A percentile compares a stretch with the other conserved stretches of the same genome.
Evolutionary conservation across 2,888 invertebrate species (phyloP).

Genomic region (Zhuqinia jingwanae): DNA sequence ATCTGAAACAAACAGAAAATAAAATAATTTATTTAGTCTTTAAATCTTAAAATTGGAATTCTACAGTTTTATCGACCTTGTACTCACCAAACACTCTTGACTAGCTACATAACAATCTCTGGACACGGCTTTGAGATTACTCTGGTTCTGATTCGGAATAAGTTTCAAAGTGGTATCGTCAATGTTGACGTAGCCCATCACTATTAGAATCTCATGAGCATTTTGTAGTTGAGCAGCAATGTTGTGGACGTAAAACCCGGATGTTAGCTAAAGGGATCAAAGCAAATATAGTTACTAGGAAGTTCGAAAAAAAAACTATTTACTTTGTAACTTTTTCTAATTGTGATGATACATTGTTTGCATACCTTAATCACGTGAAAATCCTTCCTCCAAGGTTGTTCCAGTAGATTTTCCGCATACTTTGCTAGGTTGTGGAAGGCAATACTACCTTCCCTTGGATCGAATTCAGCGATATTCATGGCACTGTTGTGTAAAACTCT

Average conservation of each 20-base stretch:
- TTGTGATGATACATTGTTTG: too few species aligned
- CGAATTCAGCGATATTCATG: conserved; percentile 87
- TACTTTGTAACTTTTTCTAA: too few species aligned
- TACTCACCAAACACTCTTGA: conserved; percentile 90
- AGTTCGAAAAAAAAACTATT: too few species aligned
- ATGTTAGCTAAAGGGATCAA: conserved; percentile 86
- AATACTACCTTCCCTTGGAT: conserved; percentile 89
- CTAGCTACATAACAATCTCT: conserved; percentile 92
- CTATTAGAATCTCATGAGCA: conserved; percentile 88
- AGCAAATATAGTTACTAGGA: too few species aligned
- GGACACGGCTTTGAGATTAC: conserved; percentile 89
- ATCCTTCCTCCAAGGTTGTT: conserved; percentile 95
- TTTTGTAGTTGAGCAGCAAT: conserved; percentile 90
- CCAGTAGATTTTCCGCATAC: conserved; percentile 91
- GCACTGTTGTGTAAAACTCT: conserved; percentile 89
- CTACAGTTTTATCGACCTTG: too few species aligned
- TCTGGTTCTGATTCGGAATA: conserved; percentile 82
- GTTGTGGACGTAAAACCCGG: conserved; percentile 94
- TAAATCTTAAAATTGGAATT: too few species aligned
- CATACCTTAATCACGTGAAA: conserved; percentile 89
- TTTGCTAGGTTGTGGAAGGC: conserved; percentile 93
- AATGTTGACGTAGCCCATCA: conserved; percentile 89
- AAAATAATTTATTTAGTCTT: neutral
- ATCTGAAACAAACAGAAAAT: conserved; percentile 83
- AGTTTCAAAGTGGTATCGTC: conserved; percentile 74